Conservation (phyloP, 2,113 vertebrate genomes). For the Strix aluco region DNA sequence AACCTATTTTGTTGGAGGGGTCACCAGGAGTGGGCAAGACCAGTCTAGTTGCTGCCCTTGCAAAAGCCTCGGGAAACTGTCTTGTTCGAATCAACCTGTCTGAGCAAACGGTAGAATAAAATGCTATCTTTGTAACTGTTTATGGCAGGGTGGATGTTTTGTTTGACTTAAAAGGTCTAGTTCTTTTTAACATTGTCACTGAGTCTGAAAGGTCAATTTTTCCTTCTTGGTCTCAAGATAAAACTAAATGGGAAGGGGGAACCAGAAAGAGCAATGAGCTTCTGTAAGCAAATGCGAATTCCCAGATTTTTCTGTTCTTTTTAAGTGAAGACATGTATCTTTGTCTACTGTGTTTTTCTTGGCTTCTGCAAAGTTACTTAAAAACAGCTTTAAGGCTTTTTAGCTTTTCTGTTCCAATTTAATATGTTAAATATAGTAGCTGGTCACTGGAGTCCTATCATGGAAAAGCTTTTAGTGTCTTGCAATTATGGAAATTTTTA, state of each 20-base stretch:
- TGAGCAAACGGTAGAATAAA: conserved; percentile 88
- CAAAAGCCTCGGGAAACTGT: conserved; percentile 91
- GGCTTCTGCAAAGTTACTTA: not conserved
- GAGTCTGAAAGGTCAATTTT: not conserved
- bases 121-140: not conserved
- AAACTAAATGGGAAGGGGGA: not conserved
- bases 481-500: not conserved
- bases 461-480: not conserved
- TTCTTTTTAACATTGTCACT: not conserved
- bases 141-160: not conserved
- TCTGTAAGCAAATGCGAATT: not conserved
- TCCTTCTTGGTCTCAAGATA: not conserved
- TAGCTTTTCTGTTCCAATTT: not conserved
- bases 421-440: not conserved
- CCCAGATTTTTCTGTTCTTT: not conserved
- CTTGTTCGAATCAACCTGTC: conserved; percentile 97
- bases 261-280: not conserved
- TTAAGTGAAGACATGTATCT: not conserved
- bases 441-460: not conserved
- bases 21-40: conserved; percentile 98
- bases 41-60: conserved; percentile 91
- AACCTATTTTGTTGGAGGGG: conserved; percentile 92
- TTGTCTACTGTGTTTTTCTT: not conserved
- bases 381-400: not conserved
- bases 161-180: not conserved